Evolutionary conservation across 2,888 invertebrate species (phyloP).

Genomic region (Pseudanteris insignis): DNA sequence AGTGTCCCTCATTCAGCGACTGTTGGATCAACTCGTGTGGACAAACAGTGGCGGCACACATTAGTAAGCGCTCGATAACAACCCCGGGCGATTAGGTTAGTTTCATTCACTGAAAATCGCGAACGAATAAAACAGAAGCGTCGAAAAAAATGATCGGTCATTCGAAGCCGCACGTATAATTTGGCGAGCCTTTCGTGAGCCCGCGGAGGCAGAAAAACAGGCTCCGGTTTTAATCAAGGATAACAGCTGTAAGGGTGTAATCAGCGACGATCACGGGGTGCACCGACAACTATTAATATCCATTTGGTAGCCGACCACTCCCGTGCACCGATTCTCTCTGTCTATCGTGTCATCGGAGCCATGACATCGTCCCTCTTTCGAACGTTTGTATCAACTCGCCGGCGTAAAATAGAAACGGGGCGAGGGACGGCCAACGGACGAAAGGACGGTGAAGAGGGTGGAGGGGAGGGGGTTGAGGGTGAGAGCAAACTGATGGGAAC

Average conservation of each 20-base stretch:
- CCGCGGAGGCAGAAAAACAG: constrained; percentile 30
- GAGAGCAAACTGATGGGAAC: constrained; percentile 43
- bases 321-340: constrained; percentile 29
- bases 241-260: constrained; percentile 60
- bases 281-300: constrained; percentile 59
- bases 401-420: constrained; percentile 36
- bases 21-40: no score
- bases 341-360: constrained; percentile 9
- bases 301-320: constrained; percentile 53
- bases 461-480: constrained; percentile 34
- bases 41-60: no score
- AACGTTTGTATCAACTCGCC: constrained; percentile 36
- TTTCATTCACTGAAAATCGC: neutral
- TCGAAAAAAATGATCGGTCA: neutral
- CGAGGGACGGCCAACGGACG: constrained; percentile 17
- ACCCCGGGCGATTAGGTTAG: neutral
- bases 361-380: constrained; percentile 33
- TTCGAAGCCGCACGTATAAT: constrained; percentile 3
- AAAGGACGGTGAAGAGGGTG: no score
- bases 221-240: constrained; percentile 58
- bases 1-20: no score
- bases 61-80: no score
- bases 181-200: constrained; percentile 16
- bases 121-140: neutral
- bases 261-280: constrained; percentile 58